Evolutionary conservation across 2,113 vertebrate species (phyloP), one percentile per base, ranked within the genome.

Genomic region (Mesoclemmys tuberculata): DNA sequence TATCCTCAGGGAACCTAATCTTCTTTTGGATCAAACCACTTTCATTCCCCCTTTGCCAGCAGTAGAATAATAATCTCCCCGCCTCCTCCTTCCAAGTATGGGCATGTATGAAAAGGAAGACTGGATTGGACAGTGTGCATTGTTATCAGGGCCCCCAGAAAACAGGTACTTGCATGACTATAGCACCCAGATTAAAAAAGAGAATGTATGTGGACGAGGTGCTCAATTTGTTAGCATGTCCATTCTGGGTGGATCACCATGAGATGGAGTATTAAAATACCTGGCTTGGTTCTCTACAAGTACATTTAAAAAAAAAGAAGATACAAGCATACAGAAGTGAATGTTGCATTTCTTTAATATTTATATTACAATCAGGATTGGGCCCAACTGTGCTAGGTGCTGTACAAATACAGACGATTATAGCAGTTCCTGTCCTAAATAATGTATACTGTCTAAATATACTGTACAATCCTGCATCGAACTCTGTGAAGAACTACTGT

Each of bases 1-100:
- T 96, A 96, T 97, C 94, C 97, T 96, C 83, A 79, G 94, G 96
- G 97, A 97, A 94, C 96, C 92, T 97, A 98, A 97, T 97, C 96
- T 97, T 96, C 96, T 95, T 94, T 94, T 96, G 96, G 95, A 97
- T 93, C 96, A 96, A 96, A 80, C 88, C 89, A 92, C 94, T 96
- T 93, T 96, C 96, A 96, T 97, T 97, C 95, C 96, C 92, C 90
- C 94, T 96, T 90, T 98, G 96, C 96, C 97, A 97, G 96, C 96
- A 97, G 92, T 92, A 96, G 94, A 97, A 97, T 97, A 98, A 97
- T 96, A 96, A 97, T 98, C 95, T 97, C 92, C 91, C 93, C 93
- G 94, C 92, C 84, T 46, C n/a, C 86, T 93, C 92, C 90, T 88
- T 88, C 87, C 88, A 95, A 95, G 93, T 95, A 91, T 89, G 68